Base-by-base conservation (phyloP, 2,888 invertebrate species). In the Tortrix viridana region DNA sequence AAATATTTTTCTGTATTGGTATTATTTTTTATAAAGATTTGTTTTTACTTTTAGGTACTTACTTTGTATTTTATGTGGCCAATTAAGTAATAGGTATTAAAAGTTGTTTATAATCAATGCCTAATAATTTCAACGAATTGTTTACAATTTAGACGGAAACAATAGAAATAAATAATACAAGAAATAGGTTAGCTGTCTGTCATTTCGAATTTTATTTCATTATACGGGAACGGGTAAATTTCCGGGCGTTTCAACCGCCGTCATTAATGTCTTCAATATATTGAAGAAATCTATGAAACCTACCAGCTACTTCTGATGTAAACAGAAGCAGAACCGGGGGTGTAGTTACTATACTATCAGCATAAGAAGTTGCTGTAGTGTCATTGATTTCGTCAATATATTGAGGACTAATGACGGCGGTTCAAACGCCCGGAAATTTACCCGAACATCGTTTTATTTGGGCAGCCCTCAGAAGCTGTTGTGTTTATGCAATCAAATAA, bases 51-150 rank as follows among this genome's bases (percentile, higher is more conserved):
- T 75, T 65, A 62, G 74, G 72, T 82, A 82, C 80, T 78, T 75
- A 75, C 73, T 77, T 76, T 82, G 79, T 84, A 82, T 82, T 81
- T 76, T 81, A 79, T 75, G 77, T 70, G 82, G 80, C 79, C 80
- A 76, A 82, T 79, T 84, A 81, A 77, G 71, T 79, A 72, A 75
- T 70, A 79, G 79, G 69, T 74, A 72, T 73, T 69, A 68, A 68
- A 74, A 73, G 66, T 67, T 70, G 68, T 65, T 67, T 68, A 69
- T 69, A 75, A 65, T 66, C 72, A 72, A 74, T 75, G n/a, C n/a
- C n/a, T n/a, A 78, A 77, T 85, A 76, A 77, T 81, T 81, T 88
- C 87, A 89, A 89, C 89, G 89, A 91, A 89, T 84, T 85, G 88
- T 90, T 89, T 89, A 86, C 84, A 85, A 84, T 81, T 74, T 86